Conservation (phyloP, 2,113 vertebrate species). For the Podarcis cretensis region DNA sequence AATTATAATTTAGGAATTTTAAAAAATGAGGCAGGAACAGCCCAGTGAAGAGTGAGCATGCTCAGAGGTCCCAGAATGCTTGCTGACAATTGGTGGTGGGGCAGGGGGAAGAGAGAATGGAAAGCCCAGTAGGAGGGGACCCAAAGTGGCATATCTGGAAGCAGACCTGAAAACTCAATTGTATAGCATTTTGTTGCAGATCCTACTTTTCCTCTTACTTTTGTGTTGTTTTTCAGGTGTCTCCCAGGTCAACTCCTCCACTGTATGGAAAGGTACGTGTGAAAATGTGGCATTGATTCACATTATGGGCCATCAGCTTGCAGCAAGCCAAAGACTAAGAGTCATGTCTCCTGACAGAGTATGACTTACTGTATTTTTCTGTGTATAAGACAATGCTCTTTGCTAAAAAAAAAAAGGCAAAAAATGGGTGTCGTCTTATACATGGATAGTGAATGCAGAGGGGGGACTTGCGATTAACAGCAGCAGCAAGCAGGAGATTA, state of each 20-base stretch:
- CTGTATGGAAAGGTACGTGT: constrained; percentile 82
- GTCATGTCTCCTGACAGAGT: not conserved
- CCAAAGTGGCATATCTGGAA: not conserved
- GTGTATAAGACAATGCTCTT: too few species aligned
- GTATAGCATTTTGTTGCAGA: not conserved
- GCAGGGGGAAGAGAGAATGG: too few species aligned
- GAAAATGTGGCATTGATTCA: not conserved
- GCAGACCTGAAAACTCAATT: not conserved
- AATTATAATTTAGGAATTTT: too few species aligned
- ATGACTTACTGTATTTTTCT: not conserved
- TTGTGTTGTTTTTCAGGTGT: constrained; percentile 75
- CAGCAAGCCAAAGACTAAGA: not conserved
- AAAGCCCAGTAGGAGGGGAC: not conserved
- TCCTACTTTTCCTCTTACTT: not conserved
- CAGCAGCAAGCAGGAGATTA: too few species aligned
- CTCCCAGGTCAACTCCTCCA: constrained; percentile 83
- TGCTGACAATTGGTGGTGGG: not conserved
- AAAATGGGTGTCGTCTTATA: too few species aligned
- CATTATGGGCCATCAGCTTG: not conserved
- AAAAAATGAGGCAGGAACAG: not conserved
- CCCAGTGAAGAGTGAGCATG: not conserved
- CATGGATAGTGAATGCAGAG: too few species aligned
- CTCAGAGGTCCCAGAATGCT: not conserved
- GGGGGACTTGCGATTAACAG: too few species aligned
- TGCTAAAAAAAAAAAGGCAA: too few species aligned